Evolutionary conservation across 2,113 vertebrate genomes (phyloP).

Genomic region (Paracanthobrama guichenoti): DNA sequence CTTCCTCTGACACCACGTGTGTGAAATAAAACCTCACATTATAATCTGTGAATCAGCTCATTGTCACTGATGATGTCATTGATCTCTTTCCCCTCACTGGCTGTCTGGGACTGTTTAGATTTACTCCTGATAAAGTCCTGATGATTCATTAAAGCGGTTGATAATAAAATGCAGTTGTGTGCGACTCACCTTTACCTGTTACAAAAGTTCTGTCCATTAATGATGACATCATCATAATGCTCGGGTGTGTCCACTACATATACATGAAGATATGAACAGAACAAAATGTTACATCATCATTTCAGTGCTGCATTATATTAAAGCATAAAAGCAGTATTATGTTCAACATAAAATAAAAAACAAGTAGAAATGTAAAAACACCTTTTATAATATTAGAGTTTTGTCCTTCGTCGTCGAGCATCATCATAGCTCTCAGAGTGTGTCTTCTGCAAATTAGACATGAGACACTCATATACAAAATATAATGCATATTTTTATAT

Average conservation of each 20-base stretch:
- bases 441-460: constrained; percentile 29
- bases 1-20: constrained; percentile 8
- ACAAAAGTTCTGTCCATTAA: neutral
- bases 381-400: neutral
- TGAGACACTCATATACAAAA: neutral
- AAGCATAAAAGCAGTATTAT: no score
- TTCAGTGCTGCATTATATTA: no score
- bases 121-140: neutral
- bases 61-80: no score
- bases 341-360: no score
- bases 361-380: neutral
- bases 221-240: constrained; percentile 30
- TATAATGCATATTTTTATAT: no score
- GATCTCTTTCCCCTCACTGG: neutral
- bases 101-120: neutral
- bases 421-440: constrained; percentile 38
- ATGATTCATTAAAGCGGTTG: neutral
- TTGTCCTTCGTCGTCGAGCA: no score
- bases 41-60: neutral
- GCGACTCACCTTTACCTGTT: constrained; percentile 25
- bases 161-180: neutral
- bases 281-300: neutral
- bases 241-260: neutral
- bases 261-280: neutral
- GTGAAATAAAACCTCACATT: neutral